Percentiles rank a stretch among this genome's conserved stretches.
Evolutionary conservation across 2,113 vertebrate species (phyloP).

Genomic region (Struthio camelus): DNA sequence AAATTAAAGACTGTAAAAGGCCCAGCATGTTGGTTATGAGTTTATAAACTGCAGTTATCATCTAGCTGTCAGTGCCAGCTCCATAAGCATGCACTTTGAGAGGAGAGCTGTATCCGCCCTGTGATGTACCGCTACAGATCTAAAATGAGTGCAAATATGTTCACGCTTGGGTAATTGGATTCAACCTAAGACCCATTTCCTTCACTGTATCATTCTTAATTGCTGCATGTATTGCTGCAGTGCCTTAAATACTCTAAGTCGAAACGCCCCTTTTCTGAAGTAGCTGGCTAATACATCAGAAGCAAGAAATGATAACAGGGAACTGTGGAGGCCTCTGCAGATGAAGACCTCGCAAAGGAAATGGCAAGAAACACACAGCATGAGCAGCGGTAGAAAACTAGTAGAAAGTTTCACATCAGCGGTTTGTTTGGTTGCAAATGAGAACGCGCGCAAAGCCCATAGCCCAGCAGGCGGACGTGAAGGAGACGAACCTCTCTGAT

Average conservation of each 20-base stretch:
- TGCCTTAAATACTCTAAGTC: neutral
- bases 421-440: neutral
- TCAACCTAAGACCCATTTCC: neutral
- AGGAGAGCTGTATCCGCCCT: neutral
- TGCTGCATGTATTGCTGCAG: neutral
- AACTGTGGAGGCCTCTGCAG: neutral
- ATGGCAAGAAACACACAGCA: neutral
- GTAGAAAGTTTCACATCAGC: neutral
- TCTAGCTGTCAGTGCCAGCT: neutral
- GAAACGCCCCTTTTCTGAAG: neutral
- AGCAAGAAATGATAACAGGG: neutral
- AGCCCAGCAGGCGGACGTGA: neutral
- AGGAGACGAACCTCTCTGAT: neutral
- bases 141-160: neutral
- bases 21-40: neutral
- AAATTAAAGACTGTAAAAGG: conserved; percentile 28
- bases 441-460: neutral
- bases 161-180: neutral
- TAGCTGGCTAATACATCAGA: neutral
- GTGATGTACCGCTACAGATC: neutral
- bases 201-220: neutral
- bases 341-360: neutral
- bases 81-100: neutral
- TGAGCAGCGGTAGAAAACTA: neutral
- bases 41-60: neutral